Percentiles rank a stretch among this genome's conserved stretches.
Conservation (phyloP, 2,113 vertebrate genomes). For the Micronycteris hirsuta region DNA sequence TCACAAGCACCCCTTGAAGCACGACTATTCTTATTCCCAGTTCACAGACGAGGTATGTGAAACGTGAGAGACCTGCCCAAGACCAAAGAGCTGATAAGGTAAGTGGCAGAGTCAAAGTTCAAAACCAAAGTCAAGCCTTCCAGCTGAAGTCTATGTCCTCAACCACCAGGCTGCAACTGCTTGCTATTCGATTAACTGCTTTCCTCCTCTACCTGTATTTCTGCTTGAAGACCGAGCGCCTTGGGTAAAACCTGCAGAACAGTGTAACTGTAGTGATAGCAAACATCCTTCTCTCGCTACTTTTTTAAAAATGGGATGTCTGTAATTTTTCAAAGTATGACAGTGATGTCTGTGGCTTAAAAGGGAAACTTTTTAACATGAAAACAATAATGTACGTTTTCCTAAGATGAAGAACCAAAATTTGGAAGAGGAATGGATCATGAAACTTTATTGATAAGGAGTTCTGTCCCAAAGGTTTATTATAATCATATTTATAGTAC, state of each 20-base stretch:
- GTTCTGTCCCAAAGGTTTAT: neutral
- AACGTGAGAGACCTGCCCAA: neutral
- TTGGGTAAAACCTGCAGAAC: neutral
- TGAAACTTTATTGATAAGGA: constrained; percentile 17
- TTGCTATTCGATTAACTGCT: neutral
- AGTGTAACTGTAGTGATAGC: neutral
- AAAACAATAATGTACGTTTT: neutral
- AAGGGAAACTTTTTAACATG: neutral
- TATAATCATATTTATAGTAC: neutral
- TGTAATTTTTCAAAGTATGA: neutral
- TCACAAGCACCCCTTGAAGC: neutral
- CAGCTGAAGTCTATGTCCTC: neutral
- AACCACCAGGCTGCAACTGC: neutral
- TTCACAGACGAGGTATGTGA: neutral
- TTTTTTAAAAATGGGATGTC: neutral
- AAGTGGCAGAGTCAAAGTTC: neutral
- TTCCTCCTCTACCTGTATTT: neutral
- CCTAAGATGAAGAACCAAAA: neutral
- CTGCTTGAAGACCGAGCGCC: neutral
- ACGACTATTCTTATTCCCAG: too few species aligned
- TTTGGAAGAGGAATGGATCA: constrained; percentile 2
- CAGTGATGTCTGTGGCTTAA: neutral
- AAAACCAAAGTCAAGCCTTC: neutral
- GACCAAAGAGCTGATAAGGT: neutral
- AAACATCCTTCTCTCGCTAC: neutral